A percentile compares a stretch with the other conserved stretches of the same genome.
These are phyloP conservation scores for Neoaliturus tenellus DNA, from an alignment of 2,888 invertebrate species.

Conservation along the genomic window DNA sequence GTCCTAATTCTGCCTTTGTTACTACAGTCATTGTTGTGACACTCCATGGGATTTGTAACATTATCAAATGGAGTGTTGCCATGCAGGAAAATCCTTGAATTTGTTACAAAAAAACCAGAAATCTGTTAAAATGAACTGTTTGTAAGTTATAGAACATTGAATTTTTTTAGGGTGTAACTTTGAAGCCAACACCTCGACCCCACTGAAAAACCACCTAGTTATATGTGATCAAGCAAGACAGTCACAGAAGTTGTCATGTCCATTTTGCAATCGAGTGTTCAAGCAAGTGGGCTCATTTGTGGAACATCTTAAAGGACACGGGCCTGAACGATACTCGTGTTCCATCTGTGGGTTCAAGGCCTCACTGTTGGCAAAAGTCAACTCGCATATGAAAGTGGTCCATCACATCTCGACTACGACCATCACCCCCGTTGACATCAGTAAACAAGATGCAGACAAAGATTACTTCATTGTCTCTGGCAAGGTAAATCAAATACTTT, in stretches of 20 bases:
- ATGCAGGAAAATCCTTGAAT: too few species aligned
- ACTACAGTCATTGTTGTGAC: too few species aligned
- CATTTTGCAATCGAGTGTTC: slow-evolving; percentile 74
- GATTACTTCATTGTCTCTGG: slow-evolving; percentile 75
- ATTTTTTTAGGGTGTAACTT: slow-evolving; percentile 42
- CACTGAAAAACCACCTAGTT: slow-evolving; percentile 67
- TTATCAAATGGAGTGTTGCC: too few species aligned
- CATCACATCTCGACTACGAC: slow-evolving; percentile 73
- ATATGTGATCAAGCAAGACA: slow-evolving; percentile 70
- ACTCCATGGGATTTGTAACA: too few species aligned
- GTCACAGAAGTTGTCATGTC: slow-evolving; percentile 72
- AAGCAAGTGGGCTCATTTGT: slow-evolving; percentile 73
- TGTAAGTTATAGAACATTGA: background rate
- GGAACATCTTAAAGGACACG: slow-evolving; percentile 79
- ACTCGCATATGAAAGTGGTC: slow-evolving; percentile 75
- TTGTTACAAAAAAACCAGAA: too few species aligned
- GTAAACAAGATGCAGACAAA: slow-evolving; percentile 72
- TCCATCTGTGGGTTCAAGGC: slow-evolving; percentile 75
- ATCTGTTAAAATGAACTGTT: too few species aligned
- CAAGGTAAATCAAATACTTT: slow-evolving; percentile 63
- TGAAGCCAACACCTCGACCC: background rate
- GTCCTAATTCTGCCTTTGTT: too few species aligned
- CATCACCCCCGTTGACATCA: slow-evolving; percentile 73
- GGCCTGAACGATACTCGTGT: slow-evolving; percentile 77
- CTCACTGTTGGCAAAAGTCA: slow-evolving; percentile 68